Conservation (phyloP, 2,113 vertebrate species). For the Gracilinanus agilis region DNA sequence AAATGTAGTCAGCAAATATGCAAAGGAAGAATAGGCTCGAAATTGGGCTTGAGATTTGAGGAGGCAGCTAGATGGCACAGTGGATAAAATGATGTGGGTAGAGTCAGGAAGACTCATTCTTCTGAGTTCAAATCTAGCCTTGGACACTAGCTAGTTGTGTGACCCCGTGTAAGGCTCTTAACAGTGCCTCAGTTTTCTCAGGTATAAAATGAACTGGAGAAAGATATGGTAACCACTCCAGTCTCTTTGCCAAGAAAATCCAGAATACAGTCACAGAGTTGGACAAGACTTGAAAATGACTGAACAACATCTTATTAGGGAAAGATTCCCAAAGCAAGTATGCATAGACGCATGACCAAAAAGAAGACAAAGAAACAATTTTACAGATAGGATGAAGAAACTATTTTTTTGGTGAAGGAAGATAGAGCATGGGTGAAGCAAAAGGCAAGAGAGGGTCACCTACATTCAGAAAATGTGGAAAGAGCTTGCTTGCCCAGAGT, state of each 20-base stretch:
- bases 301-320: neutral
- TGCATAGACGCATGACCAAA: neutral
- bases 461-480: neutral
- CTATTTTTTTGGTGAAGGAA: neutral
- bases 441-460: neutral
- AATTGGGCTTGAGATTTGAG: neutral
- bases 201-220: too few species aligned
- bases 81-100: too few species aligned
- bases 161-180: too few species aligned
- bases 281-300: too few species aligned
- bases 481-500: conserved; percentile 2
- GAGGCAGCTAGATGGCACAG: neutral
- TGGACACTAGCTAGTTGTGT: too few species aligned
- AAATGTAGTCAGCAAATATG: neutral
- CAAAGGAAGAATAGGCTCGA: conserved; percentile 10
- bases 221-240: too few species aligned
- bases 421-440: neutral
- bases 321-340: conserved; percentile 14
- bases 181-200: too few species aligned
- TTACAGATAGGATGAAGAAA: neutral
- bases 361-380: neutral
- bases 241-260: too few species aligned
- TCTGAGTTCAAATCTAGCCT: too few species aligned
- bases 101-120: too few species aligned
- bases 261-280: too few species aligned